Percentiles rank a stretch among this genome's conserved stretches.
phyloP scores from a whole-genome alignment of 2,888 invertebrate species.

The Prosopocoilus inquinatus region DNA sequence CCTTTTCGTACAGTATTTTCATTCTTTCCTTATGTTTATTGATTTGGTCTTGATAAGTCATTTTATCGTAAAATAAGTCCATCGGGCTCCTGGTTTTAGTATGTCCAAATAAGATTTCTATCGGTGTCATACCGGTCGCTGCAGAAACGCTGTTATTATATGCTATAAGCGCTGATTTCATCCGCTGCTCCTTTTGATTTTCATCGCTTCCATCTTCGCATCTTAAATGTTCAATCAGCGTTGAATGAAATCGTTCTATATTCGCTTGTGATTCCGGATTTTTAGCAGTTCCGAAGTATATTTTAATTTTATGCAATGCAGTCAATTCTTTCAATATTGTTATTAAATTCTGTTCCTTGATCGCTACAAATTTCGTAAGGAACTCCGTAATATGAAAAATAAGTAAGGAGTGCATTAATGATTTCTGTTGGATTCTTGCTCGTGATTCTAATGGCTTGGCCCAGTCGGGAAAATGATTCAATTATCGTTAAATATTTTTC shows the following conservation, averaged over 20 bases:
- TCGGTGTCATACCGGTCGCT: neutral
- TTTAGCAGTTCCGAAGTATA: conserved; percentile 6
- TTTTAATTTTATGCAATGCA: conserved; percentile 2
- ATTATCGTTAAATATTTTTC: conserved; percentile 11
- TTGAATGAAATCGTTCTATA: conserved; percentile 14
- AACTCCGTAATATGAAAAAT: no score
- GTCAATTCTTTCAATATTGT: conserved; percentile 6
- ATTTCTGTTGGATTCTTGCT: no score
- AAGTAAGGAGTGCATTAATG: no score
- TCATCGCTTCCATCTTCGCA: neutral
- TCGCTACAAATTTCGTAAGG: neutral
- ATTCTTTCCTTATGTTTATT: neutral
- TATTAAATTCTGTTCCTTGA: conserved; percentile 3
- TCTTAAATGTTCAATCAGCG: conserved; percentile 8
- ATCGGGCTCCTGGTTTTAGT: neutral
- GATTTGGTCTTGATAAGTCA: neutral
- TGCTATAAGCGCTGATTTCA: neutral
- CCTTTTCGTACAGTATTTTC: neutral
- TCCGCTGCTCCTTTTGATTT: neutral
- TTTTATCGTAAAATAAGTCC: neutral
- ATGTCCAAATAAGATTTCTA: neutral
- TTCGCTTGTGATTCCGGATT: conserved; percentile 3
- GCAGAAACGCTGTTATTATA: neutral
- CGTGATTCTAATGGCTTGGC: no score
- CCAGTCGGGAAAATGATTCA: no score